Conservation (phyloP, 1,140 invertebrate genomes). For the Aphidius ervi region DNA sequence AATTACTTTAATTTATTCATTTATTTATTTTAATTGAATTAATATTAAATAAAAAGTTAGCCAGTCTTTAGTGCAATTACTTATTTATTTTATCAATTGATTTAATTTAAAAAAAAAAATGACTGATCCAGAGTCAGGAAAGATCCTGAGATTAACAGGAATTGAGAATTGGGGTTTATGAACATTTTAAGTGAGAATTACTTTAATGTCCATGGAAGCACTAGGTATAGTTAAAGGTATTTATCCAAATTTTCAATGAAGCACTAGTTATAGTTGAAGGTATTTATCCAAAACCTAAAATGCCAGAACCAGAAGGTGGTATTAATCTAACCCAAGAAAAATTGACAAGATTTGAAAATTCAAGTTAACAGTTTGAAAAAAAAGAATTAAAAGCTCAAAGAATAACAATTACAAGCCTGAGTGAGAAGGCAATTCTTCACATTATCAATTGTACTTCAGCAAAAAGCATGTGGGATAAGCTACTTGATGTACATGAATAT, state of each 20-base stretch:
- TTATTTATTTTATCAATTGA: no score
- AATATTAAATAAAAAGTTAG: no score
- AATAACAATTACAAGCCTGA: slow-evolving; percentile 29
- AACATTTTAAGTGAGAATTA: slow-evolving; percentile 29
- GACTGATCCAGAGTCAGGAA: no score
- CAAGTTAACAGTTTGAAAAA: slow-evolving; percentile 10
- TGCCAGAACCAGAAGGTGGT: neutral
- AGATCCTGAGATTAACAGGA: slow-evolving; percentile 13
- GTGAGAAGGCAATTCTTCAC: slow-evolving; percentile 27
- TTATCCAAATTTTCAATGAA: no score
- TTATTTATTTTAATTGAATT: no score
- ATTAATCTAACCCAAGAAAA: neutral
- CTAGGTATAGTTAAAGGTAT: no score
- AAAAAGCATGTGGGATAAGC: slow-evolving; percentile 32
- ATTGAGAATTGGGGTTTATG: slow-evolving; percentile 23
- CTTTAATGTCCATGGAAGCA: slow-evolving; percentile 20
- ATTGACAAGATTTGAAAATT: slow-evolving; percentile 10
- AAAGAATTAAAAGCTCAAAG: slow-evolving; percentile 27
- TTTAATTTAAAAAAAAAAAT: no score
- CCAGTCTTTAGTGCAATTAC: no score
- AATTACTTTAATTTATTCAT: no score
- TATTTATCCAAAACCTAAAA: neutral
- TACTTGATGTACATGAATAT: slow-evolving; percentile 28
- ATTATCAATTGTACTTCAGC: no score
- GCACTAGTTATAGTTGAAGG: slow-evolving; percentile 19